Conservation (phyloP, 2,888 invertebrate genomes). For the Apomyelois bistriatella region DNA sequence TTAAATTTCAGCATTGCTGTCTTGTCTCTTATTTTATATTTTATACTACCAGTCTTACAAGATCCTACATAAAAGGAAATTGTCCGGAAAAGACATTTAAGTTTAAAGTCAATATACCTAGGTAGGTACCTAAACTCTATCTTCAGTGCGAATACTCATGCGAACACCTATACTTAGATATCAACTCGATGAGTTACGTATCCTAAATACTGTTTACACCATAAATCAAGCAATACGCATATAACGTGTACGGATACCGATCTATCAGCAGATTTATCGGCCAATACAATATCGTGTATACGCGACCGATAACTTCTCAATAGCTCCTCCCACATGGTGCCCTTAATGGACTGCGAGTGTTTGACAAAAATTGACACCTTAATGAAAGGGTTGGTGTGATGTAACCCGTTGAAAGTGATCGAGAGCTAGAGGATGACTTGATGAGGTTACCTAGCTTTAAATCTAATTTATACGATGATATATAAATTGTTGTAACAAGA, state of each 20-base stretch:
- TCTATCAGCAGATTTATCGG: conserved; percentile 22
- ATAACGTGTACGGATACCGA: neutral
- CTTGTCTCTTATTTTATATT: no score
- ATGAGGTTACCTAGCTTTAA: neutral
- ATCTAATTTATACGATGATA: neutral
- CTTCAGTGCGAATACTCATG: neutral
- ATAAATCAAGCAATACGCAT: neutral
- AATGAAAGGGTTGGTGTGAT: conserved; percentile 50
- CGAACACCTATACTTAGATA: no score
- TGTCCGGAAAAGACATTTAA: no score
- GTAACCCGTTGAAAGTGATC: conserved; percentile 15
- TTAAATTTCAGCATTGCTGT: no score
- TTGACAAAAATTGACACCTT: conserved; percentile 70
- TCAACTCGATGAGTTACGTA: no score
- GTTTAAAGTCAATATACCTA: no score
- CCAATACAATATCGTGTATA: conserved; percentile 25
- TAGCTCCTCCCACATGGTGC: conserved; percentile 49
- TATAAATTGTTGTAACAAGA: no score
- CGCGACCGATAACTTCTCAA: conserved; percentile 41
- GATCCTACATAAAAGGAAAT: no score
- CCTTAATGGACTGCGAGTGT: conserved; percentile 60
- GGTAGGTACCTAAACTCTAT: no score
- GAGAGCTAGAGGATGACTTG: neutral
- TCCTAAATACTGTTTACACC: neutral
- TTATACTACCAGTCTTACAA: no score